phyloP scores from a whole-genome alignment of 2,888 invertebrate species.

The Lymantria dispar region DNA sequence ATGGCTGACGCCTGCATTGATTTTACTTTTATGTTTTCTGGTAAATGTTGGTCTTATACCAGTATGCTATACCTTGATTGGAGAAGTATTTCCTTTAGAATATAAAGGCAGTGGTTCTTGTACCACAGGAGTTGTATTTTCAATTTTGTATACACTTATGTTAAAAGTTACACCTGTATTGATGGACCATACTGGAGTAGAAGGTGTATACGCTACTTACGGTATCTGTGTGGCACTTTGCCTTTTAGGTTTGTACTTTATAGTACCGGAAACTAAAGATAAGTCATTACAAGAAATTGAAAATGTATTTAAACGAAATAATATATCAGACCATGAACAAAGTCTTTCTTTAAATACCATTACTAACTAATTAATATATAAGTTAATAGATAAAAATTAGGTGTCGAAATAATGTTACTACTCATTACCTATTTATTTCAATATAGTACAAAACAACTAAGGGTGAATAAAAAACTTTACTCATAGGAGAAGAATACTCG shows the following conservation, averaged over 20 bases:
- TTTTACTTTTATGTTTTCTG: conserved; percentile 38
- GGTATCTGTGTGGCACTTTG: neutral
- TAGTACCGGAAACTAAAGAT: conserved; percentile 2
- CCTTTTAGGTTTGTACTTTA: neutral
- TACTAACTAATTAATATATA: too few relatives aligned
- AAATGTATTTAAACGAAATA: neutral
- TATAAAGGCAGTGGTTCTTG: conserved; percentile 40
- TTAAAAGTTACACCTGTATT: conserved; percentile 45
- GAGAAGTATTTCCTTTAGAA: conserved; percentile 50
- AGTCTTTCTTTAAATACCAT: too few relatives aligned
- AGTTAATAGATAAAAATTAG: too few relatives aligned
- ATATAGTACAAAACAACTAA: too few relatives aligned
- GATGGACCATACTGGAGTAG: conserved; percentile 15
- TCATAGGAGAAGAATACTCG: too few relatives aligned
- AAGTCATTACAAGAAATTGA: neutral
- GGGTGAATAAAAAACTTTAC: too few relatives aligned
- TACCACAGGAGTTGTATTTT: conserved; percentile 39
- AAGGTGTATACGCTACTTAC: neutral
- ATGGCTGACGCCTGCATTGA: conserved; percentile 38
- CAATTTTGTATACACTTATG: conserved; percentile 32
- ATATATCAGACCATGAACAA: too few relatives aligned
- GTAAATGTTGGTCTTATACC: conserved; percentile 40
- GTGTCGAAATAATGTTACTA: too few relatives aligned
- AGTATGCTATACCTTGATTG: conserved; percentile 34
- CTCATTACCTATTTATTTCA: too few relatives aligned